Evolutionary conservation across 1,140 invertebrate genomes (phyloP), one percentile per base, ranked within the genome.

Genomic region (Lasioglossum baleicum): DNA sequence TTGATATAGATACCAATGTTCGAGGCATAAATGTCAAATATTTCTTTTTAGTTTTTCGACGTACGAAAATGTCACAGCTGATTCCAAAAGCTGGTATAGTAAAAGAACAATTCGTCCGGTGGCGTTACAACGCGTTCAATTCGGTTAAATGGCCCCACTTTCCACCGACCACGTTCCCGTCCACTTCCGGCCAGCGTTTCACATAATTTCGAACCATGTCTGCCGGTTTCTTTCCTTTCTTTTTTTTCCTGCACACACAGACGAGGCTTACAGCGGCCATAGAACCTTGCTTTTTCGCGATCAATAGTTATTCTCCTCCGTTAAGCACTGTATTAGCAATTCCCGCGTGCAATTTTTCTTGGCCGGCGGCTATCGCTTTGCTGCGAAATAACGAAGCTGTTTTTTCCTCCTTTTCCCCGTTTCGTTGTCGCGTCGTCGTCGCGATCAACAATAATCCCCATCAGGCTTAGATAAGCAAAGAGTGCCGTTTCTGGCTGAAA

Each of bases 261-360:
- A 20, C 26, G 8, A 53, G 26, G n/a, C 0, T 2, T 35, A 13
- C 10, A n/a, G 44, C 7, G 53, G 67, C 15, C 58, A 44, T 53
- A 61, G 31, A 40, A 72, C 58, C 17, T 7, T 3, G 8, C 13
- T 42, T 42, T 42, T 20, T 20, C 2, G 10, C 75, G 75, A 78
- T 78, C 75, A 26, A 78, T 78, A 70, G 48, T 64, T 56, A 64
- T 72, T 72, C 68, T n/a, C 56, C 13, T 31, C 17, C 40, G 75
- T 72, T 44, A 44, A 78, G 75, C 48, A 78, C 31, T n/a, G 44
- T 44, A 72, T 78, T 56, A 64, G 69, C 68, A 64, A 78, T 78
- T 72, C 75, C 31, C 44, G 26, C 20, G 44, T 15, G 40, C 53
- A 26, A 22, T 17, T 78, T 78, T 64, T 64, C 69, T 72, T 10